Conservation (phyloP, 2,797 vertebrate species). For the Sebastes variabilis region DNA sequence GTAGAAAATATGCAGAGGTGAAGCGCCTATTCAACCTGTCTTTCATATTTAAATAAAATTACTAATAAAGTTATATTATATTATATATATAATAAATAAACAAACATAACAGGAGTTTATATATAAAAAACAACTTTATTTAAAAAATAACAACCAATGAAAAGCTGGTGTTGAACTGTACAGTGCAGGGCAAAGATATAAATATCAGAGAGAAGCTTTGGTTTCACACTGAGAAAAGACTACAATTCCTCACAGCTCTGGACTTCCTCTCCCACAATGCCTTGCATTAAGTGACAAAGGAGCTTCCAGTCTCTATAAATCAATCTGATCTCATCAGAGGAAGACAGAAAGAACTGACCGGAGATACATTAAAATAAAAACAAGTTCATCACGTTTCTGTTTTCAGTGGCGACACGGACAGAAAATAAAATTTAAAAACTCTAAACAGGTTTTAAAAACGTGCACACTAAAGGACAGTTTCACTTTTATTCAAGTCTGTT, state of each 20-base stretch:
- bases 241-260: background rate
- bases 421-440: conserved; percentile 13
- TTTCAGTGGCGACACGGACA: background rate
- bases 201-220: conserved; percentile 57
- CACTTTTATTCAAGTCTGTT: background rate
- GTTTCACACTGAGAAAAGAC: conserved; percentile 17
- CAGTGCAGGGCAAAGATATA: conserved; percentile 58
- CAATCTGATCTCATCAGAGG: background rate
- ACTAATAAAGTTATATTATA: background rate
- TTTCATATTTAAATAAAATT: too few relatives aligned
- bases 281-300: background rate
- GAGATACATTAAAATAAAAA: background rate
- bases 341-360: background rate
- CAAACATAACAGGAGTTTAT: background rate
- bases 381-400: background rate
- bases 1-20: too few relatives aligned
- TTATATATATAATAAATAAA: background rate
- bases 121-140: conserved; percentile 61
- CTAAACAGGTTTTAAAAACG: background rate
- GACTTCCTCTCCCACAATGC: conserved; percentile 49
- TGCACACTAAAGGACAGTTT: background rate
- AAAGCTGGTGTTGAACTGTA: conserved; percentile 57
- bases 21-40: too few relatives aligned
- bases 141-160: conserved; percentile 64
- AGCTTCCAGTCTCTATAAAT: background rate